Base-by-base conservation (phyloP, 1,140 invertebrate genomes). In the Leucophenga varia region DNA sequence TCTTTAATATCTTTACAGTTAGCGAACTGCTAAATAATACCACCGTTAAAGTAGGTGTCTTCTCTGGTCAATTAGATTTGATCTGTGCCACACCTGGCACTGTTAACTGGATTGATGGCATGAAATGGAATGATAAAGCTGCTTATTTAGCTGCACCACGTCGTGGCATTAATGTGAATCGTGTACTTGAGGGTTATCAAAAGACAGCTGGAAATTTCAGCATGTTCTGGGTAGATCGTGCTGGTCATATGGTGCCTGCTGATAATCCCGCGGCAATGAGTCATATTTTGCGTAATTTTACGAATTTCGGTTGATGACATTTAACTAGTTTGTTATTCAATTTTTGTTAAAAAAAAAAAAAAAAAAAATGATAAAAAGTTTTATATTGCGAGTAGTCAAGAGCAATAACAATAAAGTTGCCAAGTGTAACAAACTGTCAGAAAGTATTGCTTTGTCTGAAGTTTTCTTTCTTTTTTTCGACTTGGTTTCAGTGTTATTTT, bases 181-280 rank as follows among this genome's bases (percentile, higher is more conserved):
- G 76, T 6, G 64, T 79, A 5, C 77, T 85, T 13, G 84, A 85
- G 57, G 87, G 85, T 5, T 89, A 86, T 58, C 77, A 80, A 28
- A 87, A 88, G 59, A 65, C 74, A 2, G 81, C 80, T 42, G 80
- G 80, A 13, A 84, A 86, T 43, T 84, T 91, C 19, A 74, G 79
- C 17, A 82, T 91, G 68, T 90, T 86, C 59, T 90, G 87, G 86
- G 82, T 91, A 34, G 67, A 81, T 10, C 75, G 80, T 31, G 79
- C 81, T 31, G 82, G 82, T 9, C 82, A 84, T 61, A 82, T 83
- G 79, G 81, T 83, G 5, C 72, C 74, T 47, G 73, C 60, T 30
- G 72, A 74, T 12, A 74, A 74, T 51, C 71, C 72, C 1, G 53
- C 46, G 13, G 72, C 57, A 3, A 74, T 74, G 72, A 49, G 48